Percentiles rank a stretch among this genome's conserved stretches.
Evolutionary conservation across 2,113 vertebrate species (phyloP).

Genomic region (Sturnus vulgaris): DNA sequence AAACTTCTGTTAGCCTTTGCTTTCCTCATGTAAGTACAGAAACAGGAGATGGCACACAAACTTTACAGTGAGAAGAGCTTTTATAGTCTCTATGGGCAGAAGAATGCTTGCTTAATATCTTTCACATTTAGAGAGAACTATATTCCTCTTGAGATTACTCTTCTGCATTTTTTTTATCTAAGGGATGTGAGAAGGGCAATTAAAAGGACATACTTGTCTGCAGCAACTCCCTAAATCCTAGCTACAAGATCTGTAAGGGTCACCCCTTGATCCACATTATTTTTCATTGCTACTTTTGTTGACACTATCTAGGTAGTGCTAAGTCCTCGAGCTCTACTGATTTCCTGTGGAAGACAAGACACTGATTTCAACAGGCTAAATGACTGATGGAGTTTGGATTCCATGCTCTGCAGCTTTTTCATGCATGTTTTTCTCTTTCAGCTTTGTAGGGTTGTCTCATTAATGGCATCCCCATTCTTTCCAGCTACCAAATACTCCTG

Average conservation of each 20-base stretch:
- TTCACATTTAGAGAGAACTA: background rate
- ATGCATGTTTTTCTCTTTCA: background rate
- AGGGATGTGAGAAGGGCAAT: background rate
- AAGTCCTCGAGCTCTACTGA: background rate
- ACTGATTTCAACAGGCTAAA: background rate
- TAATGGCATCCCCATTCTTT: background rate
- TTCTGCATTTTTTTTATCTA: background rate
- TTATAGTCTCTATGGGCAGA: background rate
- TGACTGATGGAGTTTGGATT: background rate
- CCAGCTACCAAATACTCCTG: background rate
- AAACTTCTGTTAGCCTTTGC: background rate
- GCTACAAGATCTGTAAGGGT: background rate
- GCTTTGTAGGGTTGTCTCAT: background rate
- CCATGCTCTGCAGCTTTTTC: background rate
- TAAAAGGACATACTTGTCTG: background rate
- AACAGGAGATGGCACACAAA: background rate
- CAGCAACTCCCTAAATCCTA: background rate
- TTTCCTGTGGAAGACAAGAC: background rate
- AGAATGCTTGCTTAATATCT: background rate
- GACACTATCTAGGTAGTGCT: background rate
- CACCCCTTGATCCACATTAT: background rate
- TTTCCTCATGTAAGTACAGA: background rate
- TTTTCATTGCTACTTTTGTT: background rate
- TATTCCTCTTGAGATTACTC: background rate
- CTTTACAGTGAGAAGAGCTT: background rate